Conservation (phyloP, 1,140 invertebrate species). For the Babylonia areolata region DNA sequence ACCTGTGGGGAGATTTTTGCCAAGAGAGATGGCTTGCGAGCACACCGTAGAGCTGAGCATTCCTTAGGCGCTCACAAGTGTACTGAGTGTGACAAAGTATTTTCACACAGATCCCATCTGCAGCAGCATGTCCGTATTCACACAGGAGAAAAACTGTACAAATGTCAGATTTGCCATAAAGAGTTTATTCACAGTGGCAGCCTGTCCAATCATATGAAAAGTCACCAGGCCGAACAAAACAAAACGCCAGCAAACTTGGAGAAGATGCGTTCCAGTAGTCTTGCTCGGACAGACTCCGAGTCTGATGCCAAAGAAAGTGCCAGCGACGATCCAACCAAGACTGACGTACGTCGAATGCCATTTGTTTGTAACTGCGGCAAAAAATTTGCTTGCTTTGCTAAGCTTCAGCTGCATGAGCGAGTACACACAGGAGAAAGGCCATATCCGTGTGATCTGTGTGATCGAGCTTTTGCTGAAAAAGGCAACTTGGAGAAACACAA, state of each 20-base stretch:
- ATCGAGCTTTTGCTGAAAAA: constrained; percentile 77
- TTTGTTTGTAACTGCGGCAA: constrained; percentile 32
- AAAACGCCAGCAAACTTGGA: not conserved
- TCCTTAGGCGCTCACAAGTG: constrained; percentile 31
- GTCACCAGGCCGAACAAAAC: constrained; percentile 20
- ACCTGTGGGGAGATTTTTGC: constrained; percentile 34
- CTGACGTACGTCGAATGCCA: constrained; percentile 4
- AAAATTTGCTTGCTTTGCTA: constrained; percentile 38
- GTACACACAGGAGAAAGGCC: constrained; percentile 35
- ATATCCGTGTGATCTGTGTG: constrained; percentile 39
- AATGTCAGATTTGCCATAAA: constrained; percentile 34
- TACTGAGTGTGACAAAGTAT: constrained; percentile 33
- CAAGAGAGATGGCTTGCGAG: constrained; percentile 29
- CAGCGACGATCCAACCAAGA: not conserved
- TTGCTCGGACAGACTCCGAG: not conserved
- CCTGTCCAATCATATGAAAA: constrained; percentile 37
- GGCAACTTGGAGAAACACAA: constrained; percentile 81
- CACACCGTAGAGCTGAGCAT: constrained; percentile 28
- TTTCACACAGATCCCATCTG: constrained; percentile 34
- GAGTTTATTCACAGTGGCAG: constrained; percentile 38
- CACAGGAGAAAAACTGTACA: constrained; percentile 37
- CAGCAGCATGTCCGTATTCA: constrained; percentile 38
- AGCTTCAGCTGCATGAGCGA: constrained; percentile 30
- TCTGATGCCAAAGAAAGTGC: constrained; percentile 20
- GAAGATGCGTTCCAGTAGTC: constrained; percentile 24